Evolutionary conservation across 2,113 vertebrate genomes (phyloP), one percentile per base, ranked within the genome.

Genomic region (Ptychochromis oligacanthus): DNA sequence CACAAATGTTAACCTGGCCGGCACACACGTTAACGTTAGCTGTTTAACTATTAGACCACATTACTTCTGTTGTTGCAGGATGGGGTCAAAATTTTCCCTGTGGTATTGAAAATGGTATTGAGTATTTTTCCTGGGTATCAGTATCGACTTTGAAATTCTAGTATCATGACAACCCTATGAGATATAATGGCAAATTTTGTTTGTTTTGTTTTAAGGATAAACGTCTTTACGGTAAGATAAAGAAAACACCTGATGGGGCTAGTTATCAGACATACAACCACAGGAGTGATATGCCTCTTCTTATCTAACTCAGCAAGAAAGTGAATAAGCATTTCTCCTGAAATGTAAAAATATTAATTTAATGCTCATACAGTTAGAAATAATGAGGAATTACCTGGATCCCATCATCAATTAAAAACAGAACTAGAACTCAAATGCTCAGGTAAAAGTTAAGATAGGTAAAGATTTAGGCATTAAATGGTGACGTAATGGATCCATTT

Each of bases 401-500:
- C 64, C 64, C 22, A 6, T 67, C 0, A 0, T 0, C 4, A 20
- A 72, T 20, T 74, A 74, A 75, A 74, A 75, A 55, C 43, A 17
- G 22, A 5, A 46, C 5, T 67, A 26, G 64, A 67, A 26, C 40
- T 49, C 15, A 67, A 38, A 67, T 36, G 36, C 5, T 2, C 36
- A 36, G 46, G 64, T 67, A 67, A 67, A 67, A 67, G 38, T 18
- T 26, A 67, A 67, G 64, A 26, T 26, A 26, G 40, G 22, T 43
- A 10, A 49, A 46, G 22, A 67, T 46, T 67, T 67, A 67, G 62
- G 38, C 14, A 43, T 17, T 46, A 14, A 46, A 65, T 65, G 43
- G 2, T 26, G 38, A 65, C 1, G 0, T 0, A 43, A 65, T 43
- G 10, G 38, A 46, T 65, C 62, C 40, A n/a, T 24, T 31, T n/a